These are phyloP conservation scores for Peribatodes rhomboidaria DNA, from an alignment of 2,888 invertebrate species.

Conservation along the genomic window DNA sequence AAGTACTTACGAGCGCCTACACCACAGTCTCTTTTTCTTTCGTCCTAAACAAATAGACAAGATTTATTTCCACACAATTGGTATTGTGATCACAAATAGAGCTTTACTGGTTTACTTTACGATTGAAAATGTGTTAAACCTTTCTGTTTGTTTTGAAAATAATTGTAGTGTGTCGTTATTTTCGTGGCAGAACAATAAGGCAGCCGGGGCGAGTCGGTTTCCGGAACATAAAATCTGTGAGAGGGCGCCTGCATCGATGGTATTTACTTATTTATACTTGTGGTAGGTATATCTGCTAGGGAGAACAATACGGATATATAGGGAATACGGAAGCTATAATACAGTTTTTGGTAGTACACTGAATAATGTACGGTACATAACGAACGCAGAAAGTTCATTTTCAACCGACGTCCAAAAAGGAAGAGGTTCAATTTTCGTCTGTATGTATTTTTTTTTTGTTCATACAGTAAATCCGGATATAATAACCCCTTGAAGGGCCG, in stretches of 20 bases:
- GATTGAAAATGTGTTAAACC: conserved; percentile 35
- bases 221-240: conserved; percentile 63
- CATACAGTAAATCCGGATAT: no score
- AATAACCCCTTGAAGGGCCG: no score
- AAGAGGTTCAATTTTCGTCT: no score
- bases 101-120: conserved; percentile 22
- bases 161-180: conserved; percentile 46
- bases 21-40: conserved; percentile 1
- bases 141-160: conserved; percentile 25
- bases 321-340: neutral
- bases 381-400: no score
- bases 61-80: neutral
- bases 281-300: neutral
- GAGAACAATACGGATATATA: neutral
- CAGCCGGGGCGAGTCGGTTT: conserved; percentile 61
- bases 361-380: no score
- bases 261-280: conserved; percentile 8
- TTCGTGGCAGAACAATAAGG: conserved; percentile 61
- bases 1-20: no score
- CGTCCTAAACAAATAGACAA: conserved; percentile 7
- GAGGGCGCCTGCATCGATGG: conserved; percentile 62
- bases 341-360: neutral
- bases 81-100: neutral
- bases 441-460: no score
- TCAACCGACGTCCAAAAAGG: no score